A percentile compares a stretch with the other conserved stretches of the same genome.
phyloP scores from a whole-genome alignment of 2,113 vertebrate genomes.

The Sisor rabdophorus region DNA sequence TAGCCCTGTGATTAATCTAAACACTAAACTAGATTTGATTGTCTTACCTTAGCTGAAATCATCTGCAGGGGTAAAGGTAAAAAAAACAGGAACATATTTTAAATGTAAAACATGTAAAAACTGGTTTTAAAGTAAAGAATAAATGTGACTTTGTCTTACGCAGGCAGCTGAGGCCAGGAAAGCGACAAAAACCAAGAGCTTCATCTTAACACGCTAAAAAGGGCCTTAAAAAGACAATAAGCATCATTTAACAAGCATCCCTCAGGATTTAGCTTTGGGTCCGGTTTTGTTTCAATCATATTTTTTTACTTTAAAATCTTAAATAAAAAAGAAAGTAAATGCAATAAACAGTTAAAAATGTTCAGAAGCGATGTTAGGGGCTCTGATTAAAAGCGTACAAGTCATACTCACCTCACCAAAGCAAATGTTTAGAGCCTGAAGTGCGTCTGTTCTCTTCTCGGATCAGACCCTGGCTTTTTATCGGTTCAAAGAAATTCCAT shows the following conservation, averaged over 20 bases:
- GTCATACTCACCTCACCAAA: slow-evolving; percentile 19
- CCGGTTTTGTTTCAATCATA: neutral
- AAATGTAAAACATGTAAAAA: neutral
- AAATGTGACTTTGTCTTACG: neutral
- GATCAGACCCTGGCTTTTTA: slow-evolving; percentile 1
- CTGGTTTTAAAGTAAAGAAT: neutral
- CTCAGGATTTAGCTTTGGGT: neutral
- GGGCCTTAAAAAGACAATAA: neutral
- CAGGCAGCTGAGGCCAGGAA: slow-evolving; percentile 22
- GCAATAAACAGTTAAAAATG: neutral
- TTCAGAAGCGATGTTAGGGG: no score
- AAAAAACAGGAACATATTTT: neutral
- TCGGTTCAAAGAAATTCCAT: neutral
- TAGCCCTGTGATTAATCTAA: neutral
- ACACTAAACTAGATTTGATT: neutral
- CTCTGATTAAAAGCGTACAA: neutral
- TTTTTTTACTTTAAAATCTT: neutral
- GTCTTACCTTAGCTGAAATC: slow-evolving; percentile 41
- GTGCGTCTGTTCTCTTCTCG: neutral
- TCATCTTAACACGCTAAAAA: slow-evolving; percentile 34
- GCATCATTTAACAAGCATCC: neutral
- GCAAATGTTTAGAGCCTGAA: neutral
- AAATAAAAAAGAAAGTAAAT: neutral
- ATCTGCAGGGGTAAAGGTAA: slow-evolving; percentile 16
- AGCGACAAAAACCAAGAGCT: slow-evolving; percentile 10